A percentile compares a stretch with the other conserved stretches of the same genome.
Evolutionary conservation across 2,797 vertebrate species (phyloP).

Genomic region (Alca torda): DNA sequence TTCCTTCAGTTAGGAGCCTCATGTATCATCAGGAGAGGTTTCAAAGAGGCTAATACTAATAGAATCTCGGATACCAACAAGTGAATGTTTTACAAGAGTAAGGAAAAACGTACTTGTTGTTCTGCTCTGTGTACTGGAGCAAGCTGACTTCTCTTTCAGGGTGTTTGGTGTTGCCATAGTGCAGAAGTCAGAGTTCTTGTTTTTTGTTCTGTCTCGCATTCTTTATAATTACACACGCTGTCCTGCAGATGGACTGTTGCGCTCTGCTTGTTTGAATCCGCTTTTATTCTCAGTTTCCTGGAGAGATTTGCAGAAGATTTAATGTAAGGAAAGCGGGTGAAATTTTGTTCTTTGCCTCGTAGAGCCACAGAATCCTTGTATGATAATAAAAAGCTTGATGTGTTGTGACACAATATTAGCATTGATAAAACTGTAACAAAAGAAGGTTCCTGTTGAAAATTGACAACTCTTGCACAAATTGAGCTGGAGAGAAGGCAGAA

Average conservation of each 20-base stretch:
- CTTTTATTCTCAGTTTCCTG: slow-evolving; percentile 13
- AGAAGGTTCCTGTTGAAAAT: background rate
- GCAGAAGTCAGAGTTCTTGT: slow-evolving; percentile 35
- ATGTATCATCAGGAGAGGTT: background rate
- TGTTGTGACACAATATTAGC: background rate
- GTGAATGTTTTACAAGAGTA: background rate
- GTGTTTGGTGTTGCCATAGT: background rate
- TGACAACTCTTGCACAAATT: background rate
- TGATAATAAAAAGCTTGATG: background rate
- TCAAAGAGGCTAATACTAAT: background rate
- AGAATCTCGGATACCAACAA: background rate
- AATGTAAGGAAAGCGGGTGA: background rate
- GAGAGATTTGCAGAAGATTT: background rate
- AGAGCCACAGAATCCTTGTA: background rate
- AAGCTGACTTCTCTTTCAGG: background rate
- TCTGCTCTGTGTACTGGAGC: background rate
- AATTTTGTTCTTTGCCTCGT: background rate
- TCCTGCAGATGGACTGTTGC: background rate
- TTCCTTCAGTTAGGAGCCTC: background rate
- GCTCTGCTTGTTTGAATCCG: background rate
- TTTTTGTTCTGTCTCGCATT: slow-evolving; percentile 23
- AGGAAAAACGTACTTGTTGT: background rate
- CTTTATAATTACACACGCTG: background rate
- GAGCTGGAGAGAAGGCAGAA: background rate
- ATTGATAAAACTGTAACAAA: background rate